Evolutionary conservation across 2,888 invertebrate species (phyloP).

Genomic region (Tillus elongatus): DNA sequence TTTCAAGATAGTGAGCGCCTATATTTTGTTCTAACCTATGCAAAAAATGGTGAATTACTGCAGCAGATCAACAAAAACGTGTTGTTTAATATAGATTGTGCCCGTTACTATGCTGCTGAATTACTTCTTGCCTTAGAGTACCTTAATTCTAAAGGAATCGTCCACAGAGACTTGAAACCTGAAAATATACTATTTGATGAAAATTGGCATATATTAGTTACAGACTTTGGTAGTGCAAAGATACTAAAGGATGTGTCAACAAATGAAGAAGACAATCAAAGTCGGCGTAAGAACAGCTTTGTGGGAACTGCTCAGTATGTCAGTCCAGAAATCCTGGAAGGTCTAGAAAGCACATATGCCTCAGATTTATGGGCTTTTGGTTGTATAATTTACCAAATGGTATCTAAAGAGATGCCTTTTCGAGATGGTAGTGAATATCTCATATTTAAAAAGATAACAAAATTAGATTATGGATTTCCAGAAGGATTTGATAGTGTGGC

Average conservation of each 20-base stretch:
- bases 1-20: constrained; percentile 90
- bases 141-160: constrained; percentile 77
- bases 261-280: constrained; percentile 25
- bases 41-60: constrained; percentile 89
- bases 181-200: constrained; percentile 95
- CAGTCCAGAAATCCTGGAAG: constrained; percentile 88
- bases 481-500: constrained; percentile 80
- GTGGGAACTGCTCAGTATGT: constrained; percentile 99
- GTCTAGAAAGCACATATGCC: constrained; percentile 58
- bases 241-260: constrained; percentile 46
- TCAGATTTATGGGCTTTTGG: constrained; percentile 97
- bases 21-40: constrained; percentile 93
- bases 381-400: constrained; percentile 95
- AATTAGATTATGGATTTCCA: constrained; percentile 84
- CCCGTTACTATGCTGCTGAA: constrained; percentile 88
- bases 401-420: constrained; percentile 67
- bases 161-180: constrained; percentile 95
- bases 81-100: constrained; percentile 79
- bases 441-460: constrained; percentile 91
- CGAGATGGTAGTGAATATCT: constrained; percentile 87
- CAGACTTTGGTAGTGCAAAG: constrained; percentile 96
- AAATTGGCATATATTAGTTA: constrained; percentile 91
- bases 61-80: constrained; percentile 86
- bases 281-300: constrained; percentile 70
- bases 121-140: constrained; percentile 85